Evolutionary conservation across 2,113 vertebrate species (phyloP).

Genomic region (Brachyhypopomus gauderio): DNA sequence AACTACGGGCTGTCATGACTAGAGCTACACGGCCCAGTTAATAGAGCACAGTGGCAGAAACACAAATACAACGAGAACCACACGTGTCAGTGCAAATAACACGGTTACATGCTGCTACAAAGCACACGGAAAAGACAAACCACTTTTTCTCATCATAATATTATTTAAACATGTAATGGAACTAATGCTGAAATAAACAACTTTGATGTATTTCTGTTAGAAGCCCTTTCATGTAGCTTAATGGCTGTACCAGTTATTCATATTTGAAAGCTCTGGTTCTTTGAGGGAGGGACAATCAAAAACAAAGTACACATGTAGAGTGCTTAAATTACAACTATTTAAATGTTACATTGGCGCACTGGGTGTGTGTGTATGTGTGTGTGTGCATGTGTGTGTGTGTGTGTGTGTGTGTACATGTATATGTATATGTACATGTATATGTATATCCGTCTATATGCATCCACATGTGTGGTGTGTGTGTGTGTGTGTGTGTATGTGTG

Average conservation of each 20-base stretch:
- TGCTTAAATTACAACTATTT: no score
- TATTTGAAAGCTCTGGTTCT: no score
- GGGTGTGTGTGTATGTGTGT: background rate
- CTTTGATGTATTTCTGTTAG: background rate
- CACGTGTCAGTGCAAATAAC: background rate
- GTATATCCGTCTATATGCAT: no score
- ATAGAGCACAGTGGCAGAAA: no score
- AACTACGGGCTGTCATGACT: no score
- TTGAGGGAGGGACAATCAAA: no score
- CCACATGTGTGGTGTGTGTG: background rate
- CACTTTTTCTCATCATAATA: background rate
- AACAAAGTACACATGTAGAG: no score
- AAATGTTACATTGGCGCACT: no score
- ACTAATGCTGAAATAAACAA: background rate
- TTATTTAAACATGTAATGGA: background rate
- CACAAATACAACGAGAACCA: background rate
- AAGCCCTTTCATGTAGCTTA: no score
- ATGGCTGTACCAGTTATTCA: no score
- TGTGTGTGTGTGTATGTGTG: slow-evolving; percentile 22
- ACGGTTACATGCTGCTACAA: slow-evolving; percentile 53
- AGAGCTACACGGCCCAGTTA: no score
- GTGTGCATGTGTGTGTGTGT: slow-evolving; percentile 13
- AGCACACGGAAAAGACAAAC: slow-evolving; percentile 68
- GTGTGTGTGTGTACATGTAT: background rate
- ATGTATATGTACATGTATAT: no score